Base-by-base conservation (phyloP, 2,888 invertebrate species). In the Agrotis puta region DNA sequence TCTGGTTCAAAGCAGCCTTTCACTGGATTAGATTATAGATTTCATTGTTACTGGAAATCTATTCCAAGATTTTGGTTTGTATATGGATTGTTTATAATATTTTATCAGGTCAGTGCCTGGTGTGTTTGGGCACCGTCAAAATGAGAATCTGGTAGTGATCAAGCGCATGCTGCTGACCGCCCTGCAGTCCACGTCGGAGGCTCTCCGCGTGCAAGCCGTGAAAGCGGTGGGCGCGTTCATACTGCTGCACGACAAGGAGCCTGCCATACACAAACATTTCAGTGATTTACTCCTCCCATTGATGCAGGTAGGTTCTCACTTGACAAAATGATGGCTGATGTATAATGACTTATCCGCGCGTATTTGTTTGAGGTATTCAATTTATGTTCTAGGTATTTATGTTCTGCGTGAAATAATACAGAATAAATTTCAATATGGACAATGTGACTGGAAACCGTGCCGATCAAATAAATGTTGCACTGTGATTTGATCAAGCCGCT, bases 121-220 rank as follows among this genome's bases (percentile, higher is more conserved):
- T 50, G 98, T 99, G 66, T 99, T 99, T 96, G 99, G 99, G 51
- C 99, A 98, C 92, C 98, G 99, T 90, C 99, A 99, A 92, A 97
- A 97, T 79, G 98, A 98, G 90, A 99, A 99, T 93, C 93, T 99
- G 82, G 98, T 98, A 87, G 97, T 99, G 48, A 99, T 99, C 87
- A 99, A 99, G 91, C 98, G 99, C 93, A 99, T 99, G 99, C 93
- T 99, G 86, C 97, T 98, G 77, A 98, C 98, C 87, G 98, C 98
- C 73, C 95, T 98, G 74, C 97, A 97, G 81, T 97, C 98, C 53
- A 96, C 96, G 83, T 97, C 97, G 81, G 97, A 97, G 76, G 97
- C 97, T 85, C 98, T 98, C 5, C 97, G 98, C 84, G 97, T 97
- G 82, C 98, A 98, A 94, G 98, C 98, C 1, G 98, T 98, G 1